Conservation (phyloP, 2,797 vertebrate genomes). For the Dipus sagitta region DNA sequence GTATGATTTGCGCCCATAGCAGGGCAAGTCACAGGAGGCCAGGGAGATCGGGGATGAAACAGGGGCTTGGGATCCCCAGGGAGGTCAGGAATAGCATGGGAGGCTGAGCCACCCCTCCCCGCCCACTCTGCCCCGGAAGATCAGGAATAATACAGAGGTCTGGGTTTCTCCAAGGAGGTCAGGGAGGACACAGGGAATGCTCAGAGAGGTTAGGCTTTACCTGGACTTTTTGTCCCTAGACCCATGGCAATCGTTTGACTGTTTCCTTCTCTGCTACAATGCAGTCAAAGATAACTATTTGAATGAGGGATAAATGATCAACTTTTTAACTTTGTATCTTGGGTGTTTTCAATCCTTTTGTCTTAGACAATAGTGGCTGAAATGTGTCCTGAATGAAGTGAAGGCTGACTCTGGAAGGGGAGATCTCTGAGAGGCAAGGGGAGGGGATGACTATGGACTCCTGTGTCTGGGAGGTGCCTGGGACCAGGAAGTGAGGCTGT, state of each 20-base stretch:
- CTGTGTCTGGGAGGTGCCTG: neutral
- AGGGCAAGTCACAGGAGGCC: neutral
- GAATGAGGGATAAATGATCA: neutral
- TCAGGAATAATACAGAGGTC: neutral
- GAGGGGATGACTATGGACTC: neutral
- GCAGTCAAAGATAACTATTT: neutral
- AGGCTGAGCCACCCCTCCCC: too few species aligned
- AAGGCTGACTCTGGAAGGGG: neutral
- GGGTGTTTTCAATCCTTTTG: neutral
- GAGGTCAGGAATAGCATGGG: neutral
- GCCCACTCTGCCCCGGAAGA: neutral
- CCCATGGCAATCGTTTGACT: neutral
- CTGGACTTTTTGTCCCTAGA: neutral
- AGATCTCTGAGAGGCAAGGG: rapidly evolving
- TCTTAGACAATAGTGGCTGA: neutral
- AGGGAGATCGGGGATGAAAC: neutral
- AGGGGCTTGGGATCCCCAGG: neutral
- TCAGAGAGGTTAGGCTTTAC: neutral
- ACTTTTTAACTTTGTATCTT: neutral
- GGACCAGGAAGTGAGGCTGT: neutral
- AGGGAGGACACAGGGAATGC: neutral
- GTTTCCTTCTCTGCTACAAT: neutral
- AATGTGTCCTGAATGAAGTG: rapidly evolving
- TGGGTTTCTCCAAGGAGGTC: neutral
- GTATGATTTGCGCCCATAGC: neutral